Base-by-base conservation (phyloP, 1,140 invertebrate genomes). In the Idris sp. region DNA sequence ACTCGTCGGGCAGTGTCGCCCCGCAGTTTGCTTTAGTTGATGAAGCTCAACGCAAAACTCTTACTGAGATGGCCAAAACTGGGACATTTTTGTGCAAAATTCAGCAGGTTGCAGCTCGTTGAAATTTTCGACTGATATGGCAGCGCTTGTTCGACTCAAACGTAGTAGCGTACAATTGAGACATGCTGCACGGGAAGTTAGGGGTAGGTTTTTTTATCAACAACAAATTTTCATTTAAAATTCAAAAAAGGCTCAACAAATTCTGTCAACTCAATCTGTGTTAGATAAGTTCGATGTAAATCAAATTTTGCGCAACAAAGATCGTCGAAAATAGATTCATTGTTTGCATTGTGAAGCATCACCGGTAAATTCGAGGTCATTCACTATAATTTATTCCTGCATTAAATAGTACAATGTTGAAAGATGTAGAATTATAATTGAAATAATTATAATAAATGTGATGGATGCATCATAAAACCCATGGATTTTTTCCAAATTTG, bases 151-250 rank as follows among this genome's bases (percentile, higher is more conserved):
- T 10, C 83, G 87, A 53, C 84, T 90, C 4, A 90, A 90, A 79
- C 82, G 89, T 31, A 83, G 89, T 26, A 90, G 89, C 67, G 88
- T 90, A 22, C 89, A 90, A 75, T 67, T 90, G 10, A 88, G 89
- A 73, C 84, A 84, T 62, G 89, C 89, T 5, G 89, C 89, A n/a
- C 87, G 88, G 59, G 89, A 89, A 73, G 88, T 90, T 31, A 88
- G 87, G 81, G 89, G 89, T 89, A 85, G 41, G 75, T 77, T 61
- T 6, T 7, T 33, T 41, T 48, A n/a, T 13, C n/a, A 18, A 15
- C 26, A 16, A 15, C n/a, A 31, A 31, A 22, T 4, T 22, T 22
- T 22, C 19, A 22, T 22, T 22, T 6, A 22, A 22, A 2, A 4
- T 6, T 4, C 19, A 22, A 22, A 22, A n/a, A n/a, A n/a, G n/a